Conservation (phyloP, 1,140 invertebrate genomes). For the Conus betulinus region DNA sequence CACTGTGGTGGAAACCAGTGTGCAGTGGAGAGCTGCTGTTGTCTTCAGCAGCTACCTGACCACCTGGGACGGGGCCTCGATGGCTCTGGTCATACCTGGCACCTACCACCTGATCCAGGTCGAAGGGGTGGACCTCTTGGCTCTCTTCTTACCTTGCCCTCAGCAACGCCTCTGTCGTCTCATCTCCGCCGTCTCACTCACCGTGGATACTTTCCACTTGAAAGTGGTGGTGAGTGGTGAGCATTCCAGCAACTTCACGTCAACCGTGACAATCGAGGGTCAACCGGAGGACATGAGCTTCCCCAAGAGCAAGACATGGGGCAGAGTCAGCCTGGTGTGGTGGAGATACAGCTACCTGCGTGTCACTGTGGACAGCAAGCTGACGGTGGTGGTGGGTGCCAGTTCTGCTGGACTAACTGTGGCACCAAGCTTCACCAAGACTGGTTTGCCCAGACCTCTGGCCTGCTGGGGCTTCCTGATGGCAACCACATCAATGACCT, state of each 20-base stretch:
- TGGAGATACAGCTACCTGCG: constrained; percentile 23
- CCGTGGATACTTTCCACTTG: constrained; percentile 26
- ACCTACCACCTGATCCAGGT: constrained; percentile 43
- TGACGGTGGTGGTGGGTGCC: constrained; percentile 41
- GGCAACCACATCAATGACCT: constrained; percentile 32
- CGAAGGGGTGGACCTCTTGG: constrained; percentile 36
- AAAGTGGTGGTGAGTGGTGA: constrained; percentile 21
- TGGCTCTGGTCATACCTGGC: constrained; percentile 45
- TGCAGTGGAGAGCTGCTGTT: constrained; percentile 28
- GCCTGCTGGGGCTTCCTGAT: constrained; percentile 30
- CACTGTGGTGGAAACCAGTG: background rate
- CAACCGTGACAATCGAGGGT: background rate
- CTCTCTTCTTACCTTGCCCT: constrained; percentile 51
- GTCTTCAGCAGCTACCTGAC: constrained; percentile 47
- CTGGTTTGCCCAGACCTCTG: constrained; percentile 8
- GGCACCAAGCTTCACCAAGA: constrained; percentile 29
- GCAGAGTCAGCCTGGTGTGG: constrained; percentile 43
- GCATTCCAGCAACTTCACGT: background rate
- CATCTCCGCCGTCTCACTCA: constrained; percentile 47
- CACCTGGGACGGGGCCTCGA: constrained; percentile 47
- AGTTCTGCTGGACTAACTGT: constrained; percentile 15
- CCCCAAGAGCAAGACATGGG: constrained; percentile 13
- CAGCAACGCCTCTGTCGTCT: constrained; percentile 40
- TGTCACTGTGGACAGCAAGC: constrained; percentile 30
- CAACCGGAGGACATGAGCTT: background rate